phyloP scores from a whole-genome alignment of 1,140 invertebrate genomes.

The Parasteatoda tepidariorum region DNA sequence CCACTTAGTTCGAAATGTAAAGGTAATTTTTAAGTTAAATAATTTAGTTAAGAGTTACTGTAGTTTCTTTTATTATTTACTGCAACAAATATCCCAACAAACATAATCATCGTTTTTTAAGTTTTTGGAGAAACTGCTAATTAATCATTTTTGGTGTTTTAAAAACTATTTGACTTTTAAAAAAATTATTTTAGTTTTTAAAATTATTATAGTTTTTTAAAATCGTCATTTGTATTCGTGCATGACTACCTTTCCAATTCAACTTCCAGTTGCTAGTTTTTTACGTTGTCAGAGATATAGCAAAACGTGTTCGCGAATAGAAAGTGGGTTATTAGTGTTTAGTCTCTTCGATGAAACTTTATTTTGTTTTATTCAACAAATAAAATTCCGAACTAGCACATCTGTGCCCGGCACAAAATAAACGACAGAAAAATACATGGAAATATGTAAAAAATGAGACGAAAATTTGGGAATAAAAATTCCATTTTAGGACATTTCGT shows the following conservation, averaged over 20 bases:
- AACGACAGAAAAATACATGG: not conserved
- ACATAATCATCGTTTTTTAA: too few species aligned
- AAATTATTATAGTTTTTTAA: too few species aligned
- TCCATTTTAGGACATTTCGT: not conserved
- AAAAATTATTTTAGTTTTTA: too few species aligned
- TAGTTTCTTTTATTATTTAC: too few species aligned
- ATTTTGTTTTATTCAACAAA: not conserved
- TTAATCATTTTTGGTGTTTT: too few species aligned
- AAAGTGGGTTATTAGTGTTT: not conserved
- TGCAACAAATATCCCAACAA: too few species aligned
- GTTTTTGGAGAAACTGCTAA: too few species aligned
- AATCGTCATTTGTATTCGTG: too few species aligned
- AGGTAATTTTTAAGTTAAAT: too few species aligned
- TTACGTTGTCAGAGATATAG: not conserved
- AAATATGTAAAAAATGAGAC: not conserved
- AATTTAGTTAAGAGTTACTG: too few species aligned
- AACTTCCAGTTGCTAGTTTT: not conserved
- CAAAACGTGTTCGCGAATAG: not conserved
- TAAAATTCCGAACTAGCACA: not conserved
- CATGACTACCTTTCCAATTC: not conserved
- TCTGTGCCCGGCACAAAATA: not conserved
- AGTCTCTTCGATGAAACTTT: not conserved
- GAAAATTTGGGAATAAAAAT: slow-evolving; percentile 12
- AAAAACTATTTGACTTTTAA: too few species aligned
- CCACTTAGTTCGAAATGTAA: too few species aligned